Base-by-base conservation (phyloP, 1,140 invertebrate species). In the Maniola jurtina region DNA sequence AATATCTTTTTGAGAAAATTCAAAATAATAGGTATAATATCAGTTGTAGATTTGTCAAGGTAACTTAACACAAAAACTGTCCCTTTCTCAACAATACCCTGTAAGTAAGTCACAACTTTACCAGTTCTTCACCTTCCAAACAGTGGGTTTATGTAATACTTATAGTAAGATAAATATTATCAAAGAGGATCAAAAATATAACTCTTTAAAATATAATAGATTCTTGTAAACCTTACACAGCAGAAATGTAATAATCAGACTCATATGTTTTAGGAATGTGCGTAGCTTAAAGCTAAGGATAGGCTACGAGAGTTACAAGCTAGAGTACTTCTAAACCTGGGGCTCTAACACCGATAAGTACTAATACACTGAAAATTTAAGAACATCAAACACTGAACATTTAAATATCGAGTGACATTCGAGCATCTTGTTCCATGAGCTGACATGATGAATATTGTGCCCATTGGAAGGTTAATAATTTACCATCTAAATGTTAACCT, bases 361-460 rank as follows among this genome's bases (percentile, higher is more conserved):
- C 25, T 25, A 25, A 25, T 63, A 88, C 77, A 86, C 74, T 72
- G 34, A 69, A 64, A 62, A 56, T 60, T 68, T 72, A 68, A 48
- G 63, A 85, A 82, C 76, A 84, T 71, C 77, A 84, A 79, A 84
- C 73, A 86, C 66, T 72, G 79, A 75, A 76, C 78, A 79, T 75
- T 64, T 72, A 85, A 70, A 80, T 74, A 77, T 68, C 77, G 80
- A 87, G 80, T 74, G 52, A 88, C 83, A 84, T 85, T 84, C 82
- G 77, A 88, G 84, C 64, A 40, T 77, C 66, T 64, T 75, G 48
- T 68, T 58, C 77, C 74, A 72, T 77, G 87, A 92, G 91, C 91
- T 89, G 91, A 92, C 91, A 76, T 92, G 90, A 92, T 91, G 88
- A 91, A 91, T 92, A 90, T 91, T 89, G 84, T 86, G 85, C 88